Evolutionary conservation across 2,797 vertebrate genomes (phyloP).

Genomic region (Malurus leucopterus): DNA sequence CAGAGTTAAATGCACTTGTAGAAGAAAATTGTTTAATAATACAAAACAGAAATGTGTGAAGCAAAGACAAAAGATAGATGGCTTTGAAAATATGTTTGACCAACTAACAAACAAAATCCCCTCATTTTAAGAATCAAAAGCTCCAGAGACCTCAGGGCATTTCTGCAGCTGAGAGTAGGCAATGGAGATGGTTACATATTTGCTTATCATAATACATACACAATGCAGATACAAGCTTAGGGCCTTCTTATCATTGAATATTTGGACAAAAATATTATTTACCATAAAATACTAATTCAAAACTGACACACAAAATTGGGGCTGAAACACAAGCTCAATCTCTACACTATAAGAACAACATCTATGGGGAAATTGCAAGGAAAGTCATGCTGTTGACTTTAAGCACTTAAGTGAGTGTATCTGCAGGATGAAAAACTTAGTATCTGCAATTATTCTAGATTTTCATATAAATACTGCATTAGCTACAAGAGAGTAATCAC

Average conservation of each 20-base stretch:
- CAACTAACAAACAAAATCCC: neutral
- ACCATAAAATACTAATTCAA: neutral
- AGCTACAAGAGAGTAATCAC: neutral
- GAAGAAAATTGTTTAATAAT: neutral
- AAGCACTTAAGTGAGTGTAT: neutral
- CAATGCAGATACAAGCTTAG: neutral
- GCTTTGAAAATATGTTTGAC: neutral
- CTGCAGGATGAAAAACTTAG: neutral
- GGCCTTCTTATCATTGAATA: neutral
- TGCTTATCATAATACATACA: neutral
- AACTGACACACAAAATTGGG: neutral
- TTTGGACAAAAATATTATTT: neutral
- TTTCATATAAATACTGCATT: neutral
- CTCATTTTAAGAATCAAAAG: neutral
- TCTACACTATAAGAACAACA: neutral
- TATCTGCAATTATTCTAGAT: neutral
- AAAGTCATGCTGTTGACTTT: neutral
- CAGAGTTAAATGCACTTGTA: neutral
- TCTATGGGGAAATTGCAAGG: neutral
- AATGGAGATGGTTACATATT: neutral
- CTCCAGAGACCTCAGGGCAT: neutral
- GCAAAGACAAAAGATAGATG: neutral
- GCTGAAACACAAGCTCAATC: neutral
- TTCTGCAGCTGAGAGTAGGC: neutral
- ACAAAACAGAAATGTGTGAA: neutral